Evolutionary conservation across 2,888 invertebrate genomes (phyloP).

Genomic region (Isotomurus palustris): DNA sequence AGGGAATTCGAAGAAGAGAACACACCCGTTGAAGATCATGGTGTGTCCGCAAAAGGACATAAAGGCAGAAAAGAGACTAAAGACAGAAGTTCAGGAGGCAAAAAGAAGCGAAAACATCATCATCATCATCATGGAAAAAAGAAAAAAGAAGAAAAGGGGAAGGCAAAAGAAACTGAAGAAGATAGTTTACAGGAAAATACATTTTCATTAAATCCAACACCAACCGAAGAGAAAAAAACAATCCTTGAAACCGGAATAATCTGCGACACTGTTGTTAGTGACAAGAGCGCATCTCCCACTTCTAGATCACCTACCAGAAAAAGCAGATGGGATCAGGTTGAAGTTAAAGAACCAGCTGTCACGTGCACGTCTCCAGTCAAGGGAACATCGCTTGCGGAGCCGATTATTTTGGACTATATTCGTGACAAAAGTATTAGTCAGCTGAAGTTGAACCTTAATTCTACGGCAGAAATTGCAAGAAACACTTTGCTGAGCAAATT

Average conservation of each 20-base stretch:
- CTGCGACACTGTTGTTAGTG: not conserved
- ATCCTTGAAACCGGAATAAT: not conserved
- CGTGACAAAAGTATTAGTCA: not conserved
- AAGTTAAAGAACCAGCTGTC: not conserved
- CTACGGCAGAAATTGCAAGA: no score
- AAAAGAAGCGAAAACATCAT: no score
- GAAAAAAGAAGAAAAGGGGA: not conserved
- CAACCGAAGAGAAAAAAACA: not conserved
- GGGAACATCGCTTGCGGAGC: slow-evolving; percentile 18
- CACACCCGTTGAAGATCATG: no score
- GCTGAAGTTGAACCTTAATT: not conserved
- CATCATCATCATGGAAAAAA: no score
- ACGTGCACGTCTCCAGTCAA: slow-evolving; percentile 21
- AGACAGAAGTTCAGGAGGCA: no score
- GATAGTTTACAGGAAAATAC: not conserved
- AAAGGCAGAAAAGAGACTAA: no score
- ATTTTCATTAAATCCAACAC: not conserved
- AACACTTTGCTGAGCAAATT: no score
- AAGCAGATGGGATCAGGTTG: slow-evolving; percentile 29
- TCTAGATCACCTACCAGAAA: no score
- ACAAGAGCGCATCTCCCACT: not conserved
- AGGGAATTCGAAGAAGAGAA: no score
- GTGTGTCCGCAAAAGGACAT: no score
- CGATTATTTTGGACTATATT: slow-evolving; percentile 38
- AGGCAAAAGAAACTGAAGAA: not conserved